These are phyloP conservation scores for Crax fasciolata DNA, from an alignment of 2,797 vertebrate species.

Conservation along the genomic window DNA sequence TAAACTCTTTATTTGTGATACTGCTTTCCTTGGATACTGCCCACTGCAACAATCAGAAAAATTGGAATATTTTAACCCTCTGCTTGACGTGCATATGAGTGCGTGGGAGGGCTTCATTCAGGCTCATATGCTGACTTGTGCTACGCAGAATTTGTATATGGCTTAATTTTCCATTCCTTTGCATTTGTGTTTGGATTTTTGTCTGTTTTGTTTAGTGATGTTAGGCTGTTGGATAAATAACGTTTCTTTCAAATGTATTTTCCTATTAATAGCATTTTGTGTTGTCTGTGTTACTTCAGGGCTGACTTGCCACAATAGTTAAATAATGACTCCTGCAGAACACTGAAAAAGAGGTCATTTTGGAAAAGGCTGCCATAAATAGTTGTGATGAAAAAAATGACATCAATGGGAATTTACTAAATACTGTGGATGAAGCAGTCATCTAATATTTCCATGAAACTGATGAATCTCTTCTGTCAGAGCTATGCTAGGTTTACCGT, in stretches of 20 bases:
- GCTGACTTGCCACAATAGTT: not conserved
- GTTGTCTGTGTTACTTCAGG: not conserved
- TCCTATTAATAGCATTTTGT: not conserved
- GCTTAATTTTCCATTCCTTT: not conserved
- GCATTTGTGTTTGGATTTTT: not conserved
- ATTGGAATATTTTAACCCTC: not conserved
- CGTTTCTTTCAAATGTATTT: not conserved
- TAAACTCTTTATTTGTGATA: not conserved
- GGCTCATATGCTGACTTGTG: not conserved
- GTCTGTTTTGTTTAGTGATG: not conserved
- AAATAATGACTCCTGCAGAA: not conserved
- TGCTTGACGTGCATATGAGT: not conserved
- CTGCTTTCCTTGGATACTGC: not conserved
- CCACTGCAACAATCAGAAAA: not conserved
- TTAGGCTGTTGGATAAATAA: not conserved
- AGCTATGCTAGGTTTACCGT: not conserved
- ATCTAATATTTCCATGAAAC: not conserved
- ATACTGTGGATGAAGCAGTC: not conserved
- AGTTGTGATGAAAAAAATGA: not conserved
- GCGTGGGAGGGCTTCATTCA: not conserved
- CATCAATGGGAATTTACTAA: conserved; percentile 11
- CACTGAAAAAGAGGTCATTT: not conserved
- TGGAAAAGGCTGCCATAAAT: conserved; percentile 18
- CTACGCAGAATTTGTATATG: not conserved
- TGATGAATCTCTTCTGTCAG: not conserved